Conservation (phyloP, 2,888 invertebrate species). For the Eilema depressum region DNA sequence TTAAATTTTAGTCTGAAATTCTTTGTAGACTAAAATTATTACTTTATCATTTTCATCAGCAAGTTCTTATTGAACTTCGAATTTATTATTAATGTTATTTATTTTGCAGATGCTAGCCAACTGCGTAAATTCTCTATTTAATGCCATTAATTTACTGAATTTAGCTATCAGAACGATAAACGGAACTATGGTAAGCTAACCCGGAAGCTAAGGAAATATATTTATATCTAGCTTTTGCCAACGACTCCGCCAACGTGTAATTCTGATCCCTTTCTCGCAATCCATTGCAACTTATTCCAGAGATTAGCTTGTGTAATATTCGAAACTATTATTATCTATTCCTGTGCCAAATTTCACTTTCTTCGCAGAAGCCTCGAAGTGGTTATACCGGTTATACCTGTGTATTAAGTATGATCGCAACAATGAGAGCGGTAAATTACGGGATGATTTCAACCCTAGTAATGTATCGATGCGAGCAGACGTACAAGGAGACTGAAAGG, state of each 20-base stretch:
- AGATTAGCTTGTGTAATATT: not conserved
- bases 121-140: slow-evolving; percentile 28
- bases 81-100: not conserved
- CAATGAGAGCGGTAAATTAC: slow-evolving; percentile 41
- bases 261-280: too few species aligned
- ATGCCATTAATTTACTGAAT: slow-evolving; percentile 35
- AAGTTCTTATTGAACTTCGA: not conserved
- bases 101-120: slow-evolving; percentile 29
- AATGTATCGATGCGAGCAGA: slow-evolving; percentile 51
- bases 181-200: slow-evolving; percentile 33
- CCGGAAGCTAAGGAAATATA: too few species aligned
- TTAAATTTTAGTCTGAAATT: too few species aligned
- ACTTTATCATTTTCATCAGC: not conserved
- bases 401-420: slow-evolving; percentile 28
- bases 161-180: slow-evolving; percentile 29
- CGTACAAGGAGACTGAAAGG: slow-evolving; percentile 42
- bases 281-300: not conserved
- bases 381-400: not conserved
- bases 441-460: slow-evolving; percentile 28
- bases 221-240: not conserved
- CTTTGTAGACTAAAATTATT: not conserved
- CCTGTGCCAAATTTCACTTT: not conserved
- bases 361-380: not conserved
- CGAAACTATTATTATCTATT: not conserved
- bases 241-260: not conserved